phyloP scores from a whole-genome alignment of 2,888 invertebrate species.

The Orchestes rusci region DNA sequence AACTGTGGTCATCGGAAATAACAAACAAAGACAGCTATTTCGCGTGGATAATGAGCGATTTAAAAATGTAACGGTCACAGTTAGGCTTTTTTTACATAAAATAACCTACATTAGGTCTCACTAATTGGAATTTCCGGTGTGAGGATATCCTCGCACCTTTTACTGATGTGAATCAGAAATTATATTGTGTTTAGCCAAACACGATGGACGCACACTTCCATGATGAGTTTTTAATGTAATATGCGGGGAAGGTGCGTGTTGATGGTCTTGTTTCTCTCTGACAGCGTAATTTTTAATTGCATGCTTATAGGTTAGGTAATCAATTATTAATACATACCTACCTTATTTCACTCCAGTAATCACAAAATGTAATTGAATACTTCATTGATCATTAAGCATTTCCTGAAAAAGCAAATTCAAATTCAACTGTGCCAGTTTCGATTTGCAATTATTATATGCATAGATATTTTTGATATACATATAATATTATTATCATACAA shows the following conservation, averaged over 20 bases:
- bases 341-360: no score
- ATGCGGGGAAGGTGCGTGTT: constrained; percentile 11
- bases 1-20: constrained; percentile 21
- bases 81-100: constrained; percentile 29
- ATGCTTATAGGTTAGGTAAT: no score
- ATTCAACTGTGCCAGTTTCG: no score
- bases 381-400: no score
- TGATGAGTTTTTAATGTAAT: constrained; percentile 23
- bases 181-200: constrained; percentile 18
- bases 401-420: no score
- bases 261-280: no score
- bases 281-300: no score
- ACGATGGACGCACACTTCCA: constrained; percentile 14
- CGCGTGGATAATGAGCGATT: constrained; percentile 22
- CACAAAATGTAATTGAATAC: no score
- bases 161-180: constrained; percentile 15
- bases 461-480: no score
- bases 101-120: constrained; percentile 33
- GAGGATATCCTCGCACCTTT: constrained; percentile 19
- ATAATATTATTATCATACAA: no score
- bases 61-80: constrained; percentile 20
- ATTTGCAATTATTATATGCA: no score
- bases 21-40: constrained; percentile 18
- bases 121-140: constrained; percentile 34
- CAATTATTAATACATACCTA: no score